A percentile compares a stretch with the other conserved stretches of the same genome.
These are phyloP conservation scores for Nymphalis polychloros DNA, from an alignment of 2,888 invertebrate species.

Conservation along the genomic window DNA sequence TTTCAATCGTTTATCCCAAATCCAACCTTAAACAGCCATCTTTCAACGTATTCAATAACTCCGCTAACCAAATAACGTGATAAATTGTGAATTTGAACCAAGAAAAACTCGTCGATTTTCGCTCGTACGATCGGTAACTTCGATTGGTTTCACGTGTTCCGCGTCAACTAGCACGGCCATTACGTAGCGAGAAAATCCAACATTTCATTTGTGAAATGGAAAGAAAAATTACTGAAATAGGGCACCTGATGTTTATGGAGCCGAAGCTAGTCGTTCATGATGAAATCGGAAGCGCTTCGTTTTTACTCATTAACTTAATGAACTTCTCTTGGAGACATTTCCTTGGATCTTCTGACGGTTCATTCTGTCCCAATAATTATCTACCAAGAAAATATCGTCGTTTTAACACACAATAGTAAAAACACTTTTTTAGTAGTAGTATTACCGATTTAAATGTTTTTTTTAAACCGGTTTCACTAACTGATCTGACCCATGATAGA, in stretches of 20 bases:
- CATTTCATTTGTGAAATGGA: slow-evolving; percentile 18
- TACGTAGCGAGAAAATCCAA: slow-evolving; percentile 20
- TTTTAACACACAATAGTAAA: neutral
- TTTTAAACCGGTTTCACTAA: too few relatives aligned
- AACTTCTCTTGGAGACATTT: slow-evolving; percentile 18
- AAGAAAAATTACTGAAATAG: slow-evolving; percentile 23
- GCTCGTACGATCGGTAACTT: slow-evolving; percentile 5
- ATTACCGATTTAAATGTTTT: too few relatives aligned
- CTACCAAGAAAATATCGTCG: neutral
- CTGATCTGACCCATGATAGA: too few relatives aligned
- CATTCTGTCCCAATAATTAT: neutral
- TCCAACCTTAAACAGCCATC: neutral
- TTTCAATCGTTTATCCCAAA: neutral
- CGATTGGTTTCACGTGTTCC: slow-evolving; percentile 21
- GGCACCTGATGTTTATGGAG: slow-evolving; percentile 20
- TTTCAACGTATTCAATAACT: neutral
- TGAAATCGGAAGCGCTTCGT: slow-evolving; percentile 22
- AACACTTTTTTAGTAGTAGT: neutral
- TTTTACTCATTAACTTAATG: slow-evolving; percentile 28
- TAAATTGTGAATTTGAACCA: slow-evolving; percentile 15
- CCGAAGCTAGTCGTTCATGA: slow-evolving; percentile 9
- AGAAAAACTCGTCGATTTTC: slow-evolving; percentile 6
- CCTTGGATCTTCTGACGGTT: slow-evolving; percentile 5
- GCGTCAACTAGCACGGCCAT: slow-evolving; percentile 23
- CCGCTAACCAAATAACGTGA: slow-evolving; percentile 12